These are phyloP conservation scores for Neopipo cinnamomea DNA, from an alignment of 2,113 vertebrate species.

Conservation along the genomic window DNA sequence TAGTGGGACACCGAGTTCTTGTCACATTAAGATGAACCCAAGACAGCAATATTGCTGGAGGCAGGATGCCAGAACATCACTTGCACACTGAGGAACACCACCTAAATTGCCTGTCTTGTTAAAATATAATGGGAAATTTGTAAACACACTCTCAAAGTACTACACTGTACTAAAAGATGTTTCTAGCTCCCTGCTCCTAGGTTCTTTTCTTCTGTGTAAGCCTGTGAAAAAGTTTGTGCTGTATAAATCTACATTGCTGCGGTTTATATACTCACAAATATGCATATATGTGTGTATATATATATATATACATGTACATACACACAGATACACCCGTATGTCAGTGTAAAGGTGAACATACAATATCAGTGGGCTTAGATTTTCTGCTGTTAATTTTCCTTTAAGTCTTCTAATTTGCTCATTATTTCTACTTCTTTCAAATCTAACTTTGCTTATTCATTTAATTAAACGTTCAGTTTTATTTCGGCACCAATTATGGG, in stretches of 20 bases:
- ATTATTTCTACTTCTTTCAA: neutral
- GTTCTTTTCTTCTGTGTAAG: neutral
- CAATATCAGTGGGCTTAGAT: neutral
- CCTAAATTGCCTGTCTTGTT: conserved; percentile 4
- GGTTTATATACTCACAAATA: neutral
- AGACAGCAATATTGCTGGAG: neutral
- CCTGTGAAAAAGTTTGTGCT: neutral
- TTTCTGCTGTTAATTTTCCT: neutral
- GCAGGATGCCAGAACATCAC: conserved; percentile 23
- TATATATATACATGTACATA: neutral
- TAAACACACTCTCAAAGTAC: neutral
- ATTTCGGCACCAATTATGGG: neutral
- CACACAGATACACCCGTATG: neutral
- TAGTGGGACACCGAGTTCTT: conserved; percentile 19
- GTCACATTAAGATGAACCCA: conserved; percentile 16
- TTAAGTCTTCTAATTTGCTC: neutral
- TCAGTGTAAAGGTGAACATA: neutral
- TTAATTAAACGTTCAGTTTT: neutral
- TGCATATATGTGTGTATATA: neutral
- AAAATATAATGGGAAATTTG: conserved; percentile 8
- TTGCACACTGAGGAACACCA: neutral
- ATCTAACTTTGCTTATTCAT: neutral
- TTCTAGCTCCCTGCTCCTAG: neutral
- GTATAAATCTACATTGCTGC: neutral
- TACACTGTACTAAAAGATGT: neutral